Evolutionary conservation across 2,113 vertebrate genomes (phyloP).

Genomic region (Dromiciops gliroides): DNA sequence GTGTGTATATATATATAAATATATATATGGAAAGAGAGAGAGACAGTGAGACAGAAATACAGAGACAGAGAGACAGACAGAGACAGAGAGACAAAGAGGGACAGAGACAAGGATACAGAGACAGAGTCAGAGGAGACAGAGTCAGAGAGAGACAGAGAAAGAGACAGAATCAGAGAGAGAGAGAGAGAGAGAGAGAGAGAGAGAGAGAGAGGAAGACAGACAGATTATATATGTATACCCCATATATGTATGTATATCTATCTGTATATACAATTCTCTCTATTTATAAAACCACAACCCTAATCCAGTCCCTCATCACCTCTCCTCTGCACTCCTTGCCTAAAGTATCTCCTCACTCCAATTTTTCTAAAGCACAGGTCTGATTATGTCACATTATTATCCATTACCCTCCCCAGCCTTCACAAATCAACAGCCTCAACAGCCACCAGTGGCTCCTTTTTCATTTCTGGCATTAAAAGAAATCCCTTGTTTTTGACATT

Average conservation of each 20-base stretch:
- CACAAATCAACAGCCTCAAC: background rate
- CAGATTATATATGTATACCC: too few relatives aligned
- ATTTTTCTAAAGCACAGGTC: background rate
- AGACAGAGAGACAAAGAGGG: too few relatives aligned
- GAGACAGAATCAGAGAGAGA: too few relatives aligned
- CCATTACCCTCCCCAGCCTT: background rate
- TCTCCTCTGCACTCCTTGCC: background rate
- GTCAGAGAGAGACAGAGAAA: too few relatives aligned
- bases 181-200: too few relatives aligned
- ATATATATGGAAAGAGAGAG: too few relatives aligned
- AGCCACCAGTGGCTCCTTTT: background rate
- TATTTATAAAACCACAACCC: background rate
- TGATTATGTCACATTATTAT: background rate
- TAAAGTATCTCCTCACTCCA: background rate
- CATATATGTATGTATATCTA: too few relatives aligned
- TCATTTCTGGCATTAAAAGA: background rate
- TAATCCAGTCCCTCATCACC: background rate
- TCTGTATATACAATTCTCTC: background rate
- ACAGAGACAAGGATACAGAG: too few relatives aligned
- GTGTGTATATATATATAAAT: too few relatives aligned
- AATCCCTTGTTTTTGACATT: background rate
- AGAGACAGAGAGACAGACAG: too few relatives aligned
- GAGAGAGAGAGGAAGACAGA: background rate
- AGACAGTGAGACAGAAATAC: too few relatives aligned
- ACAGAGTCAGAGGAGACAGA: too few relatives aligned